Conservation (phyloP, 2,888 invertebrate genomes). For the Agelastica alni region DNA sequence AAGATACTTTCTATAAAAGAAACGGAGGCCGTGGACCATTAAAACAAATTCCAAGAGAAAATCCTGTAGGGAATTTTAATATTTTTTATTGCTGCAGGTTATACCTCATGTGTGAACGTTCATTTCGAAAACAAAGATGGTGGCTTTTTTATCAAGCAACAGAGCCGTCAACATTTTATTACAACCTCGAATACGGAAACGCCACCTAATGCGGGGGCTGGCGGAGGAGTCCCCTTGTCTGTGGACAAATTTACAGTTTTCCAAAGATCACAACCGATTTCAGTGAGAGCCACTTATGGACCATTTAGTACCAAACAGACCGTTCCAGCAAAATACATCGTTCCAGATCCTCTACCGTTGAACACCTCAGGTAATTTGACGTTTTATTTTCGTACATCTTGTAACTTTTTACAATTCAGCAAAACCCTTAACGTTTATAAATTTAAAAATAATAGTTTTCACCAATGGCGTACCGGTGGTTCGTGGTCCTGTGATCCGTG, state of each 20-base stretch:
- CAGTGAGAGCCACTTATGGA: slow-evolving; percentile 89
- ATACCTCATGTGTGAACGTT: slow-evolving; percentile 70
- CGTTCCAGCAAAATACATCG: slow-evolving; percentile 86
- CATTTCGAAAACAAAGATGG: slow-evolving; percentile 92
- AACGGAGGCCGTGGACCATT: no score
- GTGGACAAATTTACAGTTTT: slow-evolving; percentile 90
- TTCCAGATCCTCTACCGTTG: slow-evolving; percentile 73
- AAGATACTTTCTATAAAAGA: no score
- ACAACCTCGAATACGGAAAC: slow-evolving; percentile 48
- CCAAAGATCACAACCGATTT: slow-evolving; percentile 87
- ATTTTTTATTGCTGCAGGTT: slow-evolving; percentile 14
- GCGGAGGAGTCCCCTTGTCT: slow-evolving; percentile 67
- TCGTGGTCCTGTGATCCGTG: no score
- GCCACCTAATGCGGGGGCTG: slow-evolving; percentile 41
- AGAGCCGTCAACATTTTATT: slow-evolving; percentile 68
- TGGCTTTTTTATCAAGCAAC: slow-evolving; percentile 86
- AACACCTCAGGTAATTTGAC: slow-evolving; percentile 53
- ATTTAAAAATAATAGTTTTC: no score
- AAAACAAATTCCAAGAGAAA: no score
- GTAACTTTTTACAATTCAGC: no score
- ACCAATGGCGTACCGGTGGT: no score
- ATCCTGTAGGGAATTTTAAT: neutral
- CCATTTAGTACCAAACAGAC: slow-evolving; percentile 95
- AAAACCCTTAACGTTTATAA: no score
- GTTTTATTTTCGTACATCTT: no score